Evolutionary conservation across 2,797 vertebrate species (phyloP).

Genomic region (Brachyalestes nurse): DNA sequence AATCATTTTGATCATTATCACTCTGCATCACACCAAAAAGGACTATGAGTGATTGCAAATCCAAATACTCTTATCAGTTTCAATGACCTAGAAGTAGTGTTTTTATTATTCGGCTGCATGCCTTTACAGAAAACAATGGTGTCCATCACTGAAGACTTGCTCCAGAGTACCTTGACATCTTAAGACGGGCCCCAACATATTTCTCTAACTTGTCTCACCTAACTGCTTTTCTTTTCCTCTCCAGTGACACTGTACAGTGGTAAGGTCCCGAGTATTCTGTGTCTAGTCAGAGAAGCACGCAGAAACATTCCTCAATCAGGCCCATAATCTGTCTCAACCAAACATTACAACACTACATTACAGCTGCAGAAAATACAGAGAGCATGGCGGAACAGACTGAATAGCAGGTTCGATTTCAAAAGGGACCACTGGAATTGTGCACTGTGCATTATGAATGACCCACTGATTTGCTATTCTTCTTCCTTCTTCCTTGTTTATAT

Average conservation of each 20-base stretch:
- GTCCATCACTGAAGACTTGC: not conserved
- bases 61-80: constrained; percentile 10
- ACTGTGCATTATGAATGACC: not conserved
- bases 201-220: not conserved
- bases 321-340: not conserved
- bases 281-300: not conserved
- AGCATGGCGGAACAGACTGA: not conserved
- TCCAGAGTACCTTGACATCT: not conserved
- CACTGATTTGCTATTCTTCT: not conserved
- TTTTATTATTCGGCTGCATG: not conserved
- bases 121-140: constrained; percentile 3
- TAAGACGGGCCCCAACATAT: not conserved
- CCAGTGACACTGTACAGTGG: not conserved
- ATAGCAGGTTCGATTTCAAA: not conserved
- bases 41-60: constrained; percentile 20
- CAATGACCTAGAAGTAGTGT: not conserved
- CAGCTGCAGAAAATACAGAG: not conserved
- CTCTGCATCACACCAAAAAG: constrained; percentile 19
- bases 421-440: not conserved
- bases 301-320: not conserved
- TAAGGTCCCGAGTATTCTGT: not conserved
- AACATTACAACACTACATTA: not conserved
- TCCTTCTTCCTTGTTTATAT: not conserved
- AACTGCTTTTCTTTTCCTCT: not conserved
- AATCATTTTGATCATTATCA: constrained; percentile 9